Conservation (phyloP, 1,140 invertebrate species). For the Drosophila tani region DNA sequence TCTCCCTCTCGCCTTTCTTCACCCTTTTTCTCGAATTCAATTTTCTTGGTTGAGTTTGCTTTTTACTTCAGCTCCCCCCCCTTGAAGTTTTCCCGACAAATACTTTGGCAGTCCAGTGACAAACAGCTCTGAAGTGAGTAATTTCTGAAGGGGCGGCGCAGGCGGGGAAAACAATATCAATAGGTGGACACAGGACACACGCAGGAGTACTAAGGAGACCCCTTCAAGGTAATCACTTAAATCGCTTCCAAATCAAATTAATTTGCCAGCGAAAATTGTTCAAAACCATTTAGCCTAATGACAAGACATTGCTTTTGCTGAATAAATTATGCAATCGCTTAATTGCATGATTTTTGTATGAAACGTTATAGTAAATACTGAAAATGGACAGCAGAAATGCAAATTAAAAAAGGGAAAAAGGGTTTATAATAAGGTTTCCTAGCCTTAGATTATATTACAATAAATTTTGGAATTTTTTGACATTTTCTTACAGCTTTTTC, state of each 20-base stretch:
- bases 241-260: slow-evolving; percentile 22
- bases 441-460: too few species aligned
- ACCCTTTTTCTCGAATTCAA: slow-evolving; percentile 64
- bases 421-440: too few species aligned
- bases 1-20: slow-evolving; percentile 6
- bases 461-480: too few species aligned
- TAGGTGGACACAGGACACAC: not conserved
- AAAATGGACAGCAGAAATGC: too few species aligned
- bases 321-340: slow-evolving; percentile 16
- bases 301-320: not conserved
- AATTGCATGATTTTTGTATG: not conserved
- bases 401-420: too few species aligned
- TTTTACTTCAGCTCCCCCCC: slow-evolving; percentile 38
- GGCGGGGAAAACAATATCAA: slow-evolving; percentile 10
- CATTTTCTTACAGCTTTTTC: too few species aligned
- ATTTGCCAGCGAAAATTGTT: slow-evolving; percentile 5
- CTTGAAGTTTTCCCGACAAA: slow-evolving; percentile 17
- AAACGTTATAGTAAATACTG: not conserved
- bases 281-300: slow-evolving; percentile 19
- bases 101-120: slow-evolving; percentile 54
- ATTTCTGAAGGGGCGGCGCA: not conserved
- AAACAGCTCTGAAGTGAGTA: slow-evolving; percentile 48
- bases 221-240: slow-evolving; percentile 17
- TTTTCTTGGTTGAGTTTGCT: slow-evolving; percentile 74
- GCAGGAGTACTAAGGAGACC: not conserved